Evolutionary conservation across 2,113 vertebrate species (phyloP).

Genomic region (Tauraco erythrolophus): DNA sequence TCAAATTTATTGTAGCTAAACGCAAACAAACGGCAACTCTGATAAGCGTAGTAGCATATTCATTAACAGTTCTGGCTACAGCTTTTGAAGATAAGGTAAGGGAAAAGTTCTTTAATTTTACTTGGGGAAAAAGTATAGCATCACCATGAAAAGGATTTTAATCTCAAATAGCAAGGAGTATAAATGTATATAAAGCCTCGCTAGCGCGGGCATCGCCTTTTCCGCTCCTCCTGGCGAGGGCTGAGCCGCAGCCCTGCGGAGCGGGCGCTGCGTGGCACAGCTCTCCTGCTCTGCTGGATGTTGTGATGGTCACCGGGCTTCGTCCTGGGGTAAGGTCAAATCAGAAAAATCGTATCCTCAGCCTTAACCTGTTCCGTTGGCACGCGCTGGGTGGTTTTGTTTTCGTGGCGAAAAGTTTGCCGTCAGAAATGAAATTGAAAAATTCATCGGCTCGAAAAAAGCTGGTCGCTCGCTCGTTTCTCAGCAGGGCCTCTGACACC

Average conservation of each 20-base stretch:
- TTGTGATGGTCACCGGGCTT: rapidly evolving
- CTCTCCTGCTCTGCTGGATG: rapidly evolving
- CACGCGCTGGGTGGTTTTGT: slow-evolving; percentile 43
- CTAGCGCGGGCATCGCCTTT: background rate
- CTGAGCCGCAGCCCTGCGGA: background rate
- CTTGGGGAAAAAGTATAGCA: background rate
- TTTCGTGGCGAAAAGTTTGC: slow-evolving; percentile 59
- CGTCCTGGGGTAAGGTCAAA: background rate
- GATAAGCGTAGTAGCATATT: background rate
- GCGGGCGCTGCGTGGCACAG: rapidly evolving
- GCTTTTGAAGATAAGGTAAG: background rate
- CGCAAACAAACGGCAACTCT: background rate
- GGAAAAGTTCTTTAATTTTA: background rate
- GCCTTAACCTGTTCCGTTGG: slow-evolving; percentile 48
- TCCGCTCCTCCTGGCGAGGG: background rate
- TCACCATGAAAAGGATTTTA: background rate
- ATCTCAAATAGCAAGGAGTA: background rate
- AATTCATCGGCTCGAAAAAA: slow-evolving; percentile 64
- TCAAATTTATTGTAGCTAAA: background rate
- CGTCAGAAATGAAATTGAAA: slow-evolving; percentile 64
- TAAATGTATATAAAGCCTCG: background rate
- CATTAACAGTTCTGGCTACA: background rate
- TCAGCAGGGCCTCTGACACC: slow-evolving; percentile 56
- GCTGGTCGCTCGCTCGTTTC: slow-evolving; percentile 60
- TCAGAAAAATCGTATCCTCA: background rate